Evolutionary conservation across 2,888 invertebrate species (phyloP).

Genomic region (Stegana nigrithorax): DNA sequence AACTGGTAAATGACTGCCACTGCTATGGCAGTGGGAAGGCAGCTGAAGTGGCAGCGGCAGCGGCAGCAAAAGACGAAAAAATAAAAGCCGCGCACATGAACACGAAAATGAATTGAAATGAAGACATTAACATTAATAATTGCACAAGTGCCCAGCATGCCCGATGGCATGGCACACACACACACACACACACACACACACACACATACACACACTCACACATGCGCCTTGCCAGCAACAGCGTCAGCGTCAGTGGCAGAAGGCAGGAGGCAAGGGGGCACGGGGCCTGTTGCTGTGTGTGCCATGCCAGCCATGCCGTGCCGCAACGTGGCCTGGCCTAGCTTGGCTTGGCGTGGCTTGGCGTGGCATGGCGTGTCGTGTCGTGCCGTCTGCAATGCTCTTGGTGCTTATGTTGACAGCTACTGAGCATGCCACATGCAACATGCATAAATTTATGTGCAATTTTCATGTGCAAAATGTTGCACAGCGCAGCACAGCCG

Average conservation of each 20-base stretch:
- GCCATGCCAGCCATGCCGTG: too few relatives aligned
- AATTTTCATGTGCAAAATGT: slow-evolving; percentile 13
- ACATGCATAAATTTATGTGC: slow-evolving; percentile 27
- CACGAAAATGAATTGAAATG: slow-evolving; percentile 49
- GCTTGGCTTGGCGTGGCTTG: neutral
- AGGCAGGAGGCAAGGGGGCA: too few relatives aligned
- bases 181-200: too few relatives aligned
- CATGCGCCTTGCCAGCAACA: too few relatives aligned
- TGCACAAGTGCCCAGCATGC: slow-evolving; percentile 26
- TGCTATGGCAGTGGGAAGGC: too few relatives aligned
- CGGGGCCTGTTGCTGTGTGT: too few relatives aligned
- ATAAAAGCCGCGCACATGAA: slow-evolving; percentile 24
- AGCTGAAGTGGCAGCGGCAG: neutral
- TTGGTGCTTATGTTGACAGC: neutral
- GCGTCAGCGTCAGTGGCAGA: slow-evolving; percentile 25
- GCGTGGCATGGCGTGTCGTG: neutral
- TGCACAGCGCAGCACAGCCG: neutral
- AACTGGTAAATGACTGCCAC: too few relatives aligned
- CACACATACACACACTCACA: too few relatives aligned
- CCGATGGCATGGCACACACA: neutral
- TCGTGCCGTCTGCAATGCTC: too few relatives aligned
- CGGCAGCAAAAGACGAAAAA: slow-evolving; percentile 2
- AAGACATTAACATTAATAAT: slow-evolving; percentile 58
- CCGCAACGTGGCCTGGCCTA: neutral
- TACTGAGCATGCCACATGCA: slow-evolving; percentile 2